Evolutionary conservation across 2,888 invertebrate genomes (phyloP).

Genomic region (Megastigmus dorsalis): DNA sequence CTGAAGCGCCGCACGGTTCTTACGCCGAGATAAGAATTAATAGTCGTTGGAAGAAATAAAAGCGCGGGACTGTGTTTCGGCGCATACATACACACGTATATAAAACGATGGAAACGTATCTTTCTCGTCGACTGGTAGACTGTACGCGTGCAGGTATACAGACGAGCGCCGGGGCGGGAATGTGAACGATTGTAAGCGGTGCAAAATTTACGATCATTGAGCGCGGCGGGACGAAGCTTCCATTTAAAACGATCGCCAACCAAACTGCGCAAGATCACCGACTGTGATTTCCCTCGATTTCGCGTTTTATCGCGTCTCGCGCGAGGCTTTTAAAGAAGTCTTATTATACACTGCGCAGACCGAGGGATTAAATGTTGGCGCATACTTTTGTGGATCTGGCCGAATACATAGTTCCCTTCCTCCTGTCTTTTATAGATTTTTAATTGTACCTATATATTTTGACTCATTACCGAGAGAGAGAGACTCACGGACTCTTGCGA

Average conservation of each 20-base stretch:
- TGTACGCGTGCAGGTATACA: not conserved
- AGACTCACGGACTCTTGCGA: not conserved
- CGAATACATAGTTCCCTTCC: constrained; percentile 4
- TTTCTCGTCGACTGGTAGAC: constrained; percentile 4
- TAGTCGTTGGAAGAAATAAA: constrained; percentile 36
- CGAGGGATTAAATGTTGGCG: constrained; percentile 25
- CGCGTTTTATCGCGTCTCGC: constrained; percentile 30
- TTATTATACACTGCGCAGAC: constrained; percentile 14
- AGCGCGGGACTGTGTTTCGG: constrained; percentile 12
- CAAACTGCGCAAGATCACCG: constrained; percentile 13
- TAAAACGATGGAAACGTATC: constrained; percentile 46
- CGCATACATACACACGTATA: no score
- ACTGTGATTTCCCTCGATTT: constrained; percentile 25
- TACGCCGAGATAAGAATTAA: constrained; percentile 46
- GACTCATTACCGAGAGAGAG: constrained; percentile 6
- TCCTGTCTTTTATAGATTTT: constrained; percentile 40
- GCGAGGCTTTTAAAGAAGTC: constrained; percentile 11
- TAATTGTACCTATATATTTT: constrained; percentile 39
- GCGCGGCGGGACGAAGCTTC: not conserved
- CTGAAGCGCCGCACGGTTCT: not conserved
- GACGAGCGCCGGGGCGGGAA: not conserved
- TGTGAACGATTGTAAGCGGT: constrained; percentile 62
- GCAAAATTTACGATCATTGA: constrained; percentile 63
- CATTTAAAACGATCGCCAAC: constrained; percentile 21
- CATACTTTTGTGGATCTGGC: constrained; percentile 10